Conservation (phyloP, 2,888 invertebrate species). For the Caenorhabditis wallacei region DNA sequence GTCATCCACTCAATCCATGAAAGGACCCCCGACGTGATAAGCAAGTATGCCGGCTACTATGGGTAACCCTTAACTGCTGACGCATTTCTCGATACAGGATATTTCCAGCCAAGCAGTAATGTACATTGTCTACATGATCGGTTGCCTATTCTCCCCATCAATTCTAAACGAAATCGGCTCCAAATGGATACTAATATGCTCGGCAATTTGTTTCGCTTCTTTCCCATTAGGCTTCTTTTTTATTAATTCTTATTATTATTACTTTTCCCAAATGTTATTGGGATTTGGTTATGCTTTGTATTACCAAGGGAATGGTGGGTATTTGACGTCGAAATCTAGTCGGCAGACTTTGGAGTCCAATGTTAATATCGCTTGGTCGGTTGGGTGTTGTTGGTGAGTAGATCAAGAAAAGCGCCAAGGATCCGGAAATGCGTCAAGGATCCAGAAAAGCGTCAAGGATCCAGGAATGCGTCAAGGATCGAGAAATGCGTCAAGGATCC, state of each 20-base stretch:
- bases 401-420: slow-evolving; percentile 10
- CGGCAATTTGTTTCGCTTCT: slow-evolving; percentile 55
- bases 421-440: not conserved
- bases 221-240: slow-evolving; percentile 70
- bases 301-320: slow-evolving; percentile 71
- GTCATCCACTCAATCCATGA: slow-evolving; percentile 73
- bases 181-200: slow-evolving; percentile 54
- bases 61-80: slow-evolving; percentile 63
- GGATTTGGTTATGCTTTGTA: slow-evolving; percentile 72
- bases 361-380: slow-evolving; percentile 67
- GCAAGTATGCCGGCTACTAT: slow-evolving; percentile 71
- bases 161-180: slow-evolving; percentile 56
- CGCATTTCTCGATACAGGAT: slow-evolving; percentile 3
- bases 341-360: slow-evolving; percentile 69
- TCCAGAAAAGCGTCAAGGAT: not conserved
- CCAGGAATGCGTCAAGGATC: not conserved
- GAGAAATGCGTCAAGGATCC: no score
- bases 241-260: slow-evolving; percentile 67
- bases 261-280: slow-evolving; percentile 59
- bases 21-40: slow-evolving; percentile 61
- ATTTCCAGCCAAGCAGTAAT: slow-evolving; percentile 65
- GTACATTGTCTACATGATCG: slow-evolving; percentile 65
- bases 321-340: slow-evolving; percentile 69
- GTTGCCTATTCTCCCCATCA: slow-evolving; percentile 64
- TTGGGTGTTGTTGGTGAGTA: slow-evolving; percentile 69